These are phyloP conservation scores for Tiphia femorata DNA, from an alignment of 2,888 invertebrate species.

Conservation along the genomic window DNA sequence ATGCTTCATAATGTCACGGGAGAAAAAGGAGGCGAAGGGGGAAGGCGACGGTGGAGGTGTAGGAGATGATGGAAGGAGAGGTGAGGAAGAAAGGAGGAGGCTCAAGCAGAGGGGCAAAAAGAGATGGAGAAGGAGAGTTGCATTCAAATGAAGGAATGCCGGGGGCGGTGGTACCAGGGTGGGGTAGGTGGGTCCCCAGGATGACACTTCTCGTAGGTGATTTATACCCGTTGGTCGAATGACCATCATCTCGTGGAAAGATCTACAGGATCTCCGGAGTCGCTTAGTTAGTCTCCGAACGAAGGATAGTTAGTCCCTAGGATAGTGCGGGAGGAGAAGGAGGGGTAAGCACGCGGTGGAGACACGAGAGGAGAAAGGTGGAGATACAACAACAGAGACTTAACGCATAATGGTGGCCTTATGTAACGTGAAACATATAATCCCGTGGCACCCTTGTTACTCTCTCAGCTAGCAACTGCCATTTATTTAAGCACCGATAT, in stretches of 20 bases:
- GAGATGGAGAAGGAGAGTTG: conserved; percentile 36
- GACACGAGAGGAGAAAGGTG: too few species aligned
- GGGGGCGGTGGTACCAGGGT: conserved; percentile 49
- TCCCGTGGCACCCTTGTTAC: conserved; percentile 43
- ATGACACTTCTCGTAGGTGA: conserved; percentile 65
- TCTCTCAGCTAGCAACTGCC: conserved; percentile 30
- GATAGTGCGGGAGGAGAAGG: conserved; percentile 15
- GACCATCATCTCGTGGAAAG: conserved; percentile 63
- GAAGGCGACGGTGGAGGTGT: conserved; percentile 6
- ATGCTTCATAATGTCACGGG: conserved; percentile 50
- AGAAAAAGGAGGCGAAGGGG: conserved; percentile 14
- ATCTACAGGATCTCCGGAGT: conserved; percentile 60
- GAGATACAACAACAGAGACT: conserved; percentile 33
- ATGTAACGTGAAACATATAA: conserved; percentile 46
- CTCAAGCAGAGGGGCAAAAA: conserved; percentile 6
- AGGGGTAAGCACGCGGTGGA: too few species aligned
- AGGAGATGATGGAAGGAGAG: neutral
- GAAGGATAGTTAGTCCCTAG: conserved; percentile 47
- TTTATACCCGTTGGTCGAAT: conserved; percentile 62
- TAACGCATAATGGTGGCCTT: conserved; percentile 42
- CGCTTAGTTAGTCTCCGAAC: conserved; percentile 53
- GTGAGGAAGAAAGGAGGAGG: conserved; percentile 6
- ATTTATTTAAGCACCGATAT: conserved; percentile 41
- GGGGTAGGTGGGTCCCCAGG: conserved; percentile 50
- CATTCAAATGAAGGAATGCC: conserved; percentile 63